Conservation (phyloP, 1,140 invertebrate genomes). For the Odontomachus brunneus region DNA sequence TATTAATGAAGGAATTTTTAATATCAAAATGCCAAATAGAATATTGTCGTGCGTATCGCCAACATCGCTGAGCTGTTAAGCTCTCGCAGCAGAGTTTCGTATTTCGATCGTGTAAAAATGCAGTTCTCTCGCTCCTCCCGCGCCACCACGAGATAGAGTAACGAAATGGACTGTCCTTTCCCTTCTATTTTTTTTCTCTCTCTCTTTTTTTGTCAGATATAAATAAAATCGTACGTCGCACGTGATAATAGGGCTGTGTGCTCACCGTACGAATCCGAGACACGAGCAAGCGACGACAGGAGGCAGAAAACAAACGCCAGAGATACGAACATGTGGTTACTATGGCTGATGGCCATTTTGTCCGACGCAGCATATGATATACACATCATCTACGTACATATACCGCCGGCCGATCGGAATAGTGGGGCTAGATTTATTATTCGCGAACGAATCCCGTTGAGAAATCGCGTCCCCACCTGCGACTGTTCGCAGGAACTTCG, state of each 20-base stretch:
- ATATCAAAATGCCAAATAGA: no score
- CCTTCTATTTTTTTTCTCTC: no score
- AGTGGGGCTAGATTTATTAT: conserved; percentile 62
- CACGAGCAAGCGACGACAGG: conserved; percentile 25
- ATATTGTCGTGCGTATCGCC: not conserved
- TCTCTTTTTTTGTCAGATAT: not conserved
- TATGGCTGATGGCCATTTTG: conserved; percentile 68
- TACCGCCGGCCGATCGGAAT: conserved; percentile 39
- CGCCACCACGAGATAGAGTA: not conserved
- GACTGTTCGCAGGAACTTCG: not conserved
- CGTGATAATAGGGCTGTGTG: not conserved
- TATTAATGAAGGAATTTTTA: no score
- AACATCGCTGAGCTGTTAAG: not conserved
- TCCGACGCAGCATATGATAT: conserved; percentile 55
- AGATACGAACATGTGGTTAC: conserved; percentile 60
- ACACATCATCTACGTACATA: conserved; percentile 64
- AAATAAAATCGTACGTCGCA: not conserved
- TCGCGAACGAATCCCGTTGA: conserved; percentile 32
- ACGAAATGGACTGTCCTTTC: not conserved
- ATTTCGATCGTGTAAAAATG: conserved; percentile 21
- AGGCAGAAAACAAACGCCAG: conserved; percentile 55
- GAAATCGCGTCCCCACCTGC: not conserved
- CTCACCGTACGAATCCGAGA: conserved; percentile 47
- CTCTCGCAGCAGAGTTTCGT: not conserved
- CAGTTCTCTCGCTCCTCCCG: not conserved